Percentiles rank a stretch among this genome's conserved stretches.
Evolutionary conservation across 2,113 vertebrate genomes (phyloP).

Genomic region (Caretta caretta): DNA sequence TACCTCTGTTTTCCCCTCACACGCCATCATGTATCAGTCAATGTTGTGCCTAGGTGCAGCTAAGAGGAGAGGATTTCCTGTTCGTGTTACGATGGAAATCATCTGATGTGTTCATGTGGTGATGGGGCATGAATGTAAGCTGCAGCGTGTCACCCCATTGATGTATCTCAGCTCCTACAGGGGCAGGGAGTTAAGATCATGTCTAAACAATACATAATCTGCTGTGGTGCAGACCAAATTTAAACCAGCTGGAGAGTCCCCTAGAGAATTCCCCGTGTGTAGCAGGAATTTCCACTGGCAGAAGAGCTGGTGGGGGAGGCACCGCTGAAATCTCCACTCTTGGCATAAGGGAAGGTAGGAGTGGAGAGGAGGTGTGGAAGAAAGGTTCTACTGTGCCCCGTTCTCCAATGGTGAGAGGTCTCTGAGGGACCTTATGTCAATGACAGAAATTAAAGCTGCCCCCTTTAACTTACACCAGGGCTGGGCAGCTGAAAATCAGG

Average conservation of each 20-base stretch:
- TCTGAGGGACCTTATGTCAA: background rate
- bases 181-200: background rate
- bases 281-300: background rate
- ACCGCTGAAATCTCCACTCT: background rate
- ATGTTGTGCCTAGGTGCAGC: background rate
- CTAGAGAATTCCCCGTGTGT: background rate
- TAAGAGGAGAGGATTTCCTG: background rate
- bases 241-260: background rate
- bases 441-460: background rate
- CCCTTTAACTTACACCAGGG: background rate
- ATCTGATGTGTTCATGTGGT: fast-evolving
- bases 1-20: background rate
- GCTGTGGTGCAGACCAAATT: background rate
- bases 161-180: background rate
- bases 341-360: background rate
- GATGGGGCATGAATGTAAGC: background rate
- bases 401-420: background rate
- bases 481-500: background rate
- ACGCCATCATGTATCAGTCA: background rate
- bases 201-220: background rate
- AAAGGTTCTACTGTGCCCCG: background rate
- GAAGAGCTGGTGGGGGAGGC: background rate
- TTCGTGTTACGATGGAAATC: fast-evolving
- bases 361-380: background rate
- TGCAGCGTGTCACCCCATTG: background rate